Percentiles rank a stretch among this genome's conserved stretches.
phyloP scores from a whole-genome alignment of 2,113 vertebrate genomes.

The Cyanistes caeruleus region DNA sequence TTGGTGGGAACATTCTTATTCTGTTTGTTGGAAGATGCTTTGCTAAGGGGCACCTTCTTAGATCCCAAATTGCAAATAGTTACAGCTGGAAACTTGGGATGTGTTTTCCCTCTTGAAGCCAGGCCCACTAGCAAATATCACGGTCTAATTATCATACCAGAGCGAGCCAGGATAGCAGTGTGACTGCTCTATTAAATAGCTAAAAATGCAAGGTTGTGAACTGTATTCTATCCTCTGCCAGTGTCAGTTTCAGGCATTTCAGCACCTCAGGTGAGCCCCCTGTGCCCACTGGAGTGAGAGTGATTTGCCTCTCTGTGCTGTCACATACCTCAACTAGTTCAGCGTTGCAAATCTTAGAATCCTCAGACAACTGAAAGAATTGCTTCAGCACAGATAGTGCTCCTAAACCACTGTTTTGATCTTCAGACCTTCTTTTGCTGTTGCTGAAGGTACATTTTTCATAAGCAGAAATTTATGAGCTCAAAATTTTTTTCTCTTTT shows the following conservation, averaged over 20 bases:
- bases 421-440: neutral
- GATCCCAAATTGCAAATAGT: neutral
- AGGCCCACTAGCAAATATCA: neutral
- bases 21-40: neutral
- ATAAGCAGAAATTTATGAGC: neutral
- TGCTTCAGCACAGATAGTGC: neutral
- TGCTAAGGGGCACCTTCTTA: neutral
- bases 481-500: neutral
- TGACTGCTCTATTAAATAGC: neutral
- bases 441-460: neutral
- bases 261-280: neutral
- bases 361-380: neutral
- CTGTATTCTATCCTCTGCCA: neutral
- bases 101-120: neutral
- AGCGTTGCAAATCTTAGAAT: neutral
- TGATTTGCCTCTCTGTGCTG: neutral
- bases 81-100: neutral
- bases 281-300: fast-evolving
- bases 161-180: neutral
- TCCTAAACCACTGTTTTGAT: neutral
- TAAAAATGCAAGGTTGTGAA: neutral
- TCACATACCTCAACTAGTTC: neutral
- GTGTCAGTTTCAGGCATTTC: neutral
- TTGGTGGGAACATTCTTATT: constrained; percentile 17
- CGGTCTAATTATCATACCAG: neutral